A percentile compares a stretch with the other conserved stretches of the same genome.
These are phyloP conservation scores for Meghimatium bilineatum DNA, from an alignment of 2,888 invertebrate genomes.

Conservation along the genomic window DNA sequence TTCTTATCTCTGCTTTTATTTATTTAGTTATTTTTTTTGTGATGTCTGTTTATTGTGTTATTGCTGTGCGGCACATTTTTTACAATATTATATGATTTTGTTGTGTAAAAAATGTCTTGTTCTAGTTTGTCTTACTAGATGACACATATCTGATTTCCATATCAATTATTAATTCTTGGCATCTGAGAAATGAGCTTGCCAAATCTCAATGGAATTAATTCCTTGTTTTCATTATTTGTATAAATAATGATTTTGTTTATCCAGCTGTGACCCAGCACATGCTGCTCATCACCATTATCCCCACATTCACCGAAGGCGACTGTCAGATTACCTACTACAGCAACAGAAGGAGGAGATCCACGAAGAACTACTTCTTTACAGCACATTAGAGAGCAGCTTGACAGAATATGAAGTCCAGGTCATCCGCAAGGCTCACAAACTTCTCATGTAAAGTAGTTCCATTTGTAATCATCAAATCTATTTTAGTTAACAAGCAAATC, in stretches of 20 bases:
- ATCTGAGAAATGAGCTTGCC: background rate
- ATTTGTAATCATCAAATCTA: background rate
- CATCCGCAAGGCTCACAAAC: conserved; percentile 69
- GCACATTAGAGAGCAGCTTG: conserved; percentile 59
- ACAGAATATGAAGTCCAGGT: conserved; percentile 68
- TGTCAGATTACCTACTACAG: conserved; percentile 8
- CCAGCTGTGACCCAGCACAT: conserved; percentile 5
- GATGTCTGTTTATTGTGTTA: background rate
- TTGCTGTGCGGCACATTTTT: background rate
- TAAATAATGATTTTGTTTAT: conserved; percentile 30
- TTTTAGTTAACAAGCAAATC: background rate
- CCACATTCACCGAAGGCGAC: background rate
- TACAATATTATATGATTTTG: background rate
- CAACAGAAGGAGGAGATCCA: conserved; percentile 52
- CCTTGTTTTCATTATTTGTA: background rate
- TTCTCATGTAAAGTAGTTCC: conserved; percentile 68
- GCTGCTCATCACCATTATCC: background rate
- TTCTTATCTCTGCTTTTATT: too few species aligned
- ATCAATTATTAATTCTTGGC: background rate
- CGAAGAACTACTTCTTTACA: conserved; percentile 53
- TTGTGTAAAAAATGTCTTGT: background rate
- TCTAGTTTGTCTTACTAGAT: background rate
- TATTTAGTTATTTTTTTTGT: too few species aligned
- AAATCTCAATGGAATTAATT: background rate
- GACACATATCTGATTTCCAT: background rate